Evolutionary conservation across 2,113 vertebrate genomes (phyloP), one percentile per base, ranked within the genome.

Genomic region (Heterochromis multidens): DNA sequence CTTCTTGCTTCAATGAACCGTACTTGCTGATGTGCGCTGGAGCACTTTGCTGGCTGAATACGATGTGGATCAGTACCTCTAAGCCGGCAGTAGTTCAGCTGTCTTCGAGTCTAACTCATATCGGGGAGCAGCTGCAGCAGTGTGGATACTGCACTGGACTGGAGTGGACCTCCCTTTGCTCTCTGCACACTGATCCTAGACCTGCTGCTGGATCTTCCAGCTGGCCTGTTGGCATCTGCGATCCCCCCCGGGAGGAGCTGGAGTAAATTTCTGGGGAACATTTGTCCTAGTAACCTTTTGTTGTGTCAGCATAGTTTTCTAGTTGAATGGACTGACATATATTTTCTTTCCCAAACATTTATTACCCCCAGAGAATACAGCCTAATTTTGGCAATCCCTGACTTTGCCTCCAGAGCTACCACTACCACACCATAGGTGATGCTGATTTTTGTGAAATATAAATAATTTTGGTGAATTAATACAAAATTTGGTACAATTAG

Each of bases 11-110:
- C 83, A 63, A 14, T 21, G 43, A 65, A 77, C 74, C 7, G 2
- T 56, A 56, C 29, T 43, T 27, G 25, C 65, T 70, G 74, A 72
- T 77, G 90, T 88, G 74, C 35, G 57, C 35, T 81, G 65, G 58
- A 84, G 72, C 81, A 29, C 58, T 79, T 74, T 57, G 49, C 33
- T 61, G 80, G 67, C 76, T 78, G 19, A 37, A 33, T 77, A 21
- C 17, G 74, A 72, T 72, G 63, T 63, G 81, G 46, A 72, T 84
- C 81, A 81, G 33, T 79, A 80, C 86, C 76, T 86, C 19, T 35
- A 25, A 56, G 77, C 61, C 59, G 35, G 56, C 61, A 77, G 46
- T 52, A 37, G 29, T 77, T 62, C 56, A 43, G 31, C 17, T 57
- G n/a, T 56, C 62, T 59, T 27, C 2, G 49, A 25, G 27, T 61